These are phyloP conservation scores for Amniataba percoides DNA, from an alignment of 2,797 vertebrate genomes.

Conservation along the genomic window DNA sequence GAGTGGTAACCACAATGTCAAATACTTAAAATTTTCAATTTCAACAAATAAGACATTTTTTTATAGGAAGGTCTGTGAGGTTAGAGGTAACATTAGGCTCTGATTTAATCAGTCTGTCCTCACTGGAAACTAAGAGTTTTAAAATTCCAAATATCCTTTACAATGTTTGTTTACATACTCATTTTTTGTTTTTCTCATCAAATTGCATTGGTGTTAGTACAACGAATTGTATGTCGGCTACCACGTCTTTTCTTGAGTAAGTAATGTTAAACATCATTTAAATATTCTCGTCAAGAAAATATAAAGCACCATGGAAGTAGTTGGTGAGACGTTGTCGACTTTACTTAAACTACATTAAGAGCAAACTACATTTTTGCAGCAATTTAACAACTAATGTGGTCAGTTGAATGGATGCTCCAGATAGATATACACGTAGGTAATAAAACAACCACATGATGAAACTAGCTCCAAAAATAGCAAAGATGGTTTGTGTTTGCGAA, in stretches of 20 bases:
- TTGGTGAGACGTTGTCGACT: constrained; percentile 1
- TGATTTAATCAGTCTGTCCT: not conserved
- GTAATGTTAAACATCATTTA: not conserved
- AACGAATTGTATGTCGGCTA: not conserved
- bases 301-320: not conserved
- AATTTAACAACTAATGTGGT: not conserved
- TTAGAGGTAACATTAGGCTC: not conserved
- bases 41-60: not conserved
- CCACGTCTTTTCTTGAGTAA: not conserved
- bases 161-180: not conserved
- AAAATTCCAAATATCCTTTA: not conserved
- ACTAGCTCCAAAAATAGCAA: not conserved
- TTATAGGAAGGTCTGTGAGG: not conserved
- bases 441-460: not conserved
- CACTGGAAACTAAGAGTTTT: not conserved
- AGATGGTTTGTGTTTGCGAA: not conserved
- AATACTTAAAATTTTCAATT: not conserved
- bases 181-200: not conserved
- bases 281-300: not conserved
- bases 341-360: not conserved
- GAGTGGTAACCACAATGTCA: not conserved
- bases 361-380: not conserved
- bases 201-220: not conserved
- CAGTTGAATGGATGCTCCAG: not conserved
- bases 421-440: not conserved